A percentile compares a stretch with the other conserved stretches of the same genome.
Evolutionary conservation across 2,113 vertebrate genomes (phyloP).

Genomic region (Pantherophis guttatus): DNA sequence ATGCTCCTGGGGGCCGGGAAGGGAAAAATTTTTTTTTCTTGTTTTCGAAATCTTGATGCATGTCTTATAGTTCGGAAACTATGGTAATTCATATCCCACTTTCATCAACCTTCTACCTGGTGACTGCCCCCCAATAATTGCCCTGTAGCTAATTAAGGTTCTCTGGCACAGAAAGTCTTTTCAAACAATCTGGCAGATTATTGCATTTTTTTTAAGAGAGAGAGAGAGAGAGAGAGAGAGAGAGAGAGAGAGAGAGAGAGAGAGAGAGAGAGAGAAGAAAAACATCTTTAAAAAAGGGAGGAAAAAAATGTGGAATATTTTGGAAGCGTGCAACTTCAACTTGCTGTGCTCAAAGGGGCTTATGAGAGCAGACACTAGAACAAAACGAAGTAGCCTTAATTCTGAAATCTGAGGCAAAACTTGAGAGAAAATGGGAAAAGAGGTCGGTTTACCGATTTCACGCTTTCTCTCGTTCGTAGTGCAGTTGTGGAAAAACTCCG

Average conservation of each 20-base stretch:
- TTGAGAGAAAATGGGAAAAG: not conserved
- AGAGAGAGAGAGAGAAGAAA: not conserved
- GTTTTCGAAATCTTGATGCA: no score
- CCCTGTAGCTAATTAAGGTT: not conserved
- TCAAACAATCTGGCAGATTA: not conserved
- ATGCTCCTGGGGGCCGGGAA: no score
- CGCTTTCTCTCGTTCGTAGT: conserved; percentile 95
- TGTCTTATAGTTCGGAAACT: no score
- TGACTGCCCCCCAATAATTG: not conserved
- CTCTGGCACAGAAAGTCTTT: not conserved
- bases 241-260: not conserved
- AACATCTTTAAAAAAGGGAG: not conserved
- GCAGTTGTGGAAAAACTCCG: conserved; percentile 95
- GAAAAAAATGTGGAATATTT: no score
- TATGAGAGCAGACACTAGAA: not conserved
- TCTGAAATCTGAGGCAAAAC: not conserved
- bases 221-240: no score
- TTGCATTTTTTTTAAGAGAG: not conserved
- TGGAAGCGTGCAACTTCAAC: not conserved
- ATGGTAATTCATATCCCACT: not conserved
- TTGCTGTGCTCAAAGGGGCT: not conserved
- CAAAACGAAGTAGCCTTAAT: not conserved
- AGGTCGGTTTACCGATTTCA: conserved; percentile 85
- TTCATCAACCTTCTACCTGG: not conserved
- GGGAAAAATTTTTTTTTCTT: no score